These are phyloP conservation scores for Axis porcinus DNA, from an alignment of 2,113 vertebrate genomes.

Conservation along the genomic window DNA sequence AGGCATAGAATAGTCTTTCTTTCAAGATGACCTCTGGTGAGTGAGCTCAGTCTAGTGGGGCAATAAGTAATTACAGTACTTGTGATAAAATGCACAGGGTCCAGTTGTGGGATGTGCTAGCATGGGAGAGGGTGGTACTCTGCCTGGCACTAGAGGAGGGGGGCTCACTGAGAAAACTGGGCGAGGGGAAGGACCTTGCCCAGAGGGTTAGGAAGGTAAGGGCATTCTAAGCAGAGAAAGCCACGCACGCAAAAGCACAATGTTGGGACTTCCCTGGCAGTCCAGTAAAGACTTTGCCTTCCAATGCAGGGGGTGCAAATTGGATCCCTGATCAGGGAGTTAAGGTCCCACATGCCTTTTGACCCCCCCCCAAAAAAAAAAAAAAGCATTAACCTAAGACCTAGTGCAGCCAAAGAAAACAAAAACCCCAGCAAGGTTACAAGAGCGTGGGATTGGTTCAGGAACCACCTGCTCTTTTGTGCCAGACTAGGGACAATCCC, in stretches of 20 bases:
- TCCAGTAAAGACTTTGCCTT: background rate
- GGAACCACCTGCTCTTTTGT: background rate
- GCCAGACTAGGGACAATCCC: background rate
- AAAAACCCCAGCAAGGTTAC: background rate
- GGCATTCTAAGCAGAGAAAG: background rate
- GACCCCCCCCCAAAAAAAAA: background rate
- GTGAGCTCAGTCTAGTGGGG: background rate
- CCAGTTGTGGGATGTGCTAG: background rate
- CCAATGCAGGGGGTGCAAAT: background rate
- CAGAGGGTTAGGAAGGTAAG: background rate
- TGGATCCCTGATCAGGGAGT: background rate
- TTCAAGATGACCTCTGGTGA: background rate
- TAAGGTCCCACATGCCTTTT: background rate
- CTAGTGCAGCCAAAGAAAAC: background rate
- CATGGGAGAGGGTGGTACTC: background rate
- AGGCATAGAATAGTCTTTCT: background rate
- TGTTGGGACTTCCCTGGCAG: background rate
- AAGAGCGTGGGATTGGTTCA: background rate
- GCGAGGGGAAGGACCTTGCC: background rate
- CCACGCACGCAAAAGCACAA: fast-evolving
- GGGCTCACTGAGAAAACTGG: background rate
- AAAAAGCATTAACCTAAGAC: background rate
- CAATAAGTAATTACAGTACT: background rate
- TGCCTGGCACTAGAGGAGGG: background rate
- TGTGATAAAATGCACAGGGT: background rate